Conservation (phyloP, 2,113 vertebrate genomes). For the Daboia siamensis region DNA sequence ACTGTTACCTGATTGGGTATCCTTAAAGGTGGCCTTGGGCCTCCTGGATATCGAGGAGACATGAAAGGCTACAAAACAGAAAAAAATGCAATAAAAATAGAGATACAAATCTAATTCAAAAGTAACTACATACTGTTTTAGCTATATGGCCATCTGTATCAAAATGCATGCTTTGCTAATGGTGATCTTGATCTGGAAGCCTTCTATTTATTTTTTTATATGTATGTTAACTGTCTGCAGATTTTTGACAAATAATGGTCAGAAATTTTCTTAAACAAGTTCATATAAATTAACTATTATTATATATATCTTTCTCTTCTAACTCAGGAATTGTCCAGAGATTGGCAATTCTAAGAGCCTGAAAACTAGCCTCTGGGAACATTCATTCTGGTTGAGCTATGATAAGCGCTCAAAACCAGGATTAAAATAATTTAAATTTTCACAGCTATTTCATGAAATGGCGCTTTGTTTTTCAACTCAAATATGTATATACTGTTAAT, state of each 20-base stretch:
- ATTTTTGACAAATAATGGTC: background rate
- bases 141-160: background rate
- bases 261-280: background rate
- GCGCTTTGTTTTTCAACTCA: background rate
- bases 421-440: background rate
- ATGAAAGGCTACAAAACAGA: slow-evolving; percentile 86
- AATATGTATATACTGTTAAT: background rate
- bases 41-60: slow-evolving; percentile 98
- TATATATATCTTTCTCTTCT: background rate
- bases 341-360: background rate
- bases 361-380: background rate
- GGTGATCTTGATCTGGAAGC: background rate
- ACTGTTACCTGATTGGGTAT: slow-evolving; percentile 93
- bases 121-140: background rate
- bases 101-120: background rate
- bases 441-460: background rate
- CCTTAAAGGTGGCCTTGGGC: slow-evolving; percentile 91
- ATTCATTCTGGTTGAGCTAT: too few relatives aligned
- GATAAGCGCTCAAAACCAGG: background rate
- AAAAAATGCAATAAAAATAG: slow-evolving; percentile 38
- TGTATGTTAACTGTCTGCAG: background rate
- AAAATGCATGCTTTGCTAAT: background rate
- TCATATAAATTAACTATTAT: background rate
- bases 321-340: background rate
- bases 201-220: background rate